Evolutionary conservation across 23 tunicate genomes (phyloP), one percentile per base, ranked within the genome.

Genomic region (Styela clava): DNA sequence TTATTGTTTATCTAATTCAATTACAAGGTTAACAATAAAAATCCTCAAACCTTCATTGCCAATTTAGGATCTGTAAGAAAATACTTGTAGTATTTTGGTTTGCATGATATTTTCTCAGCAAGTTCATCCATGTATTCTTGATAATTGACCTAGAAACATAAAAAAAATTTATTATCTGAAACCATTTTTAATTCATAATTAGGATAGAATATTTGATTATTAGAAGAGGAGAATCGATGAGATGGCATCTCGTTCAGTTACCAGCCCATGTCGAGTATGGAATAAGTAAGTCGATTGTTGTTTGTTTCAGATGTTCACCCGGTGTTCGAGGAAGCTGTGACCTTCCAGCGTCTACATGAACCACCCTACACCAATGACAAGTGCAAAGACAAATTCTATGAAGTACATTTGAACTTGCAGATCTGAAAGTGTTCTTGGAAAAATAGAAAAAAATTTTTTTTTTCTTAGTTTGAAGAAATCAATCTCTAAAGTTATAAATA

Each of bases 1-100:
- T n/a, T n/a, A n/a, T n/a, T n/a, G n/a, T n/a, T n/a, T n/a, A n/a
- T n/a, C n/a, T n/a, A n/a, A n/a, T n/a, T n/a, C n/a, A n/a, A n/a
- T n/a, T n/a, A n/a, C n/a, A n/a, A n/a, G n/a, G n/a, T n/a, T n/a
- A n/a, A n/a, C n/a, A n/a, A n/a, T n/a, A n/a, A n/a, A n/a, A n/a
- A n/a, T n/a, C n/a, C n/a, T n/a, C 77, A 21, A 24, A 87, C 92
- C 83, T 87, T 76, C 70, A 83, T 34, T n/a, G 86, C 86, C 74
- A 87, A 62, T 61, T 37, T 19, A 1, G 64, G 73, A 56, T 87
- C 86, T 0, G 85, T 82, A 24, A 86, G 35, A 24, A 74, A 61
- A 32, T 71, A 34, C 34, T 74, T 81, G 19, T 71, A 16, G 0
- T 80, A 24, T 52, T 86, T 80, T 19, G 90, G 90, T 34, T 74